Conservation (phyloP, 1,140 invertebrate genomes). For the Drosophila pseudoobscura region DNA sequence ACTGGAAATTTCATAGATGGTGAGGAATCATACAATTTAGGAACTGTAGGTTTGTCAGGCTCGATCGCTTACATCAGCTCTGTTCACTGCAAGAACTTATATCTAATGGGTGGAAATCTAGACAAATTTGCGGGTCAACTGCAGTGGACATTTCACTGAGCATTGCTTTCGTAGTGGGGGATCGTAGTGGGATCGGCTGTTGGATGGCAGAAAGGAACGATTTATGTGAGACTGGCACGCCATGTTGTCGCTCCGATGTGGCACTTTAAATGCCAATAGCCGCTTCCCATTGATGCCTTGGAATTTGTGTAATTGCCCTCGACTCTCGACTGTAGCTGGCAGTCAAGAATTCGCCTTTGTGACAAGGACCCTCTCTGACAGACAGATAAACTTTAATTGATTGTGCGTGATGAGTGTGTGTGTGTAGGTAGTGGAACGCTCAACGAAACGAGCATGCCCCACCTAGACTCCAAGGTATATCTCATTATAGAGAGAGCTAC, state of each 20-base stretch:
- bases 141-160: constrained; percentile 1
- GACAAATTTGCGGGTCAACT: constrained; percentile 50
- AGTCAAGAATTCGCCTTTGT: constrained; percentile 40
- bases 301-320: constrained; percentile 70
- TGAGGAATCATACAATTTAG: constrained; percentile 7
- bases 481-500: constrained; percentile 5
- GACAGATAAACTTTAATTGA: constrained; percentile 77
- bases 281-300: constrained; percentile 60
- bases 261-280: constrained; percentile 68
- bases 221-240: constrained; percentile 66
- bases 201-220: constrained; percentile 10
- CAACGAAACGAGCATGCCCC: constrained; percentile 10
- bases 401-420: constrained; percentile 59
- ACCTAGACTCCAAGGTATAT: constrained; percentile 34
- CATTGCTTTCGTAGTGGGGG: not conserved
- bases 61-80: too few species aligned
- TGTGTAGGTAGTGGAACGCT: not conserved
- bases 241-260: constrained; percentile 52
- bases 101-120: constrained; percentile 2
- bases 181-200: constrained; percentile 3
- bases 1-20: constrained; percentile 1
- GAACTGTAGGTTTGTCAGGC: not conserved
- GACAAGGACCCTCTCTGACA: constrained; percentile 40
- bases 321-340: constrained; percentile 18
- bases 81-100: constrained; percentile 8